These are phyloP conservation scores for Bathynomus jamesi DNA, from an alignment of 1,140 invertebrate species.

Conservation along the genomic window DNA sequence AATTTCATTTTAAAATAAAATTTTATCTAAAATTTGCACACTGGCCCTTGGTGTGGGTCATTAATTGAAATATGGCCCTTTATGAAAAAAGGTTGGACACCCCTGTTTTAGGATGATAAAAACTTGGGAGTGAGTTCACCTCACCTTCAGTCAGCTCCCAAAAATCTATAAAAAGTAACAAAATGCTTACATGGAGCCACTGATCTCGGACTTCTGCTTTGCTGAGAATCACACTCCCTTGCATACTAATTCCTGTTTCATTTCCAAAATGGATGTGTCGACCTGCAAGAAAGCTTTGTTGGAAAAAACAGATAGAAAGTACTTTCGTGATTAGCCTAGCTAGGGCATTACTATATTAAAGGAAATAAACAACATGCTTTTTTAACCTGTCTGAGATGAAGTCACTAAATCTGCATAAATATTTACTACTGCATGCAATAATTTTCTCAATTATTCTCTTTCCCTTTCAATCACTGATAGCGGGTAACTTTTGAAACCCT, in stretches of 20 bases:
- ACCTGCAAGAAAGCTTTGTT: constrained; percentile 37
- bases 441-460: too few relatives aligned
- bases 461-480: too few relatives aligned
- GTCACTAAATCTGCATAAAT: background rate
- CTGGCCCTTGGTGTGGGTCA: too few relatives aligned
- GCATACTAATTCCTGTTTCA: constrained; percentile 77
- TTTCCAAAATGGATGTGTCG: constrained; percentile 71
- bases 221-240: constrained; percentile 78
- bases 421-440: constrained; percentile 4
- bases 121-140: too few relatives aligned
- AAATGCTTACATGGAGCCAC: constrained; percentile 61
- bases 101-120: too few relatives aligned
- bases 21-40: too few relatives aligned
- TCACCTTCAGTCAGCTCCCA: too few relatives aligned
- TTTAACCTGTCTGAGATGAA: background rate
- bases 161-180: too few relatives aligned
- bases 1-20: too few relatives aligned
- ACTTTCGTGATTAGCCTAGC: background rate
- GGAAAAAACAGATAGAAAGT: constrained; percentile 19
- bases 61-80: too few relatives aligned
- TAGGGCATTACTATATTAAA: background rate
- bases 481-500: too few relatives aligned
- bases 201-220: constrained; percentile 82
- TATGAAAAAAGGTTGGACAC: too few relatives aligned
- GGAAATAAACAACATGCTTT: background rate